Conservation (phyloP, 2,888 invertebrate species). For the Laspeyria flexula region DNA sequence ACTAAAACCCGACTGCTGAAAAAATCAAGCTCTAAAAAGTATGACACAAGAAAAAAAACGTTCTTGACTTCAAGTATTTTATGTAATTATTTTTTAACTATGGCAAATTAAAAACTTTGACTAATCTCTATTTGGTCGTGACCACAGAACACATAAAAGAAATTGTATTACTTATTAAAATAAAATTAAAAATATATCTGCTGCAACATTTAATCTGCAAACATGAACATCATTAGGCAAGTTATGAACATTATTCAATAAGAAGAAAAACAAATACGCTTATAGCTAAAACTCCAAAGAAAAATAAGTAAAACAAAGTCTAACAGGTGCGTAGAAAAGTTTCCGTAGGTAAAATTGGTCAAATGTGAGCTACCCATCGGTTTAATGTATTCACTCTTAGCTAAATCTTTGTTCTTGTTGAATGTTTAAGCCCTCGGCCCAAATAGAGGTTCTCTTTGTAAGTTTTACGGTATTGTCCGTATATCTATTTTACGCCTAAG, state of each 20-base stretch:
- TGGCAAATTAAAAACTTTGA: too few species aligned
- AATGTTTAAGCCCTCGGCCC: not conserved
- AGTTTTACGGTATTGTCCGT: not conserved
- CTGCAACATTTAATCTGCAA: too few species aligned
- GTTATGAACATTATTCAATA: not conserved
- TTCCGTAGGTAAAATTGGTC: slow-evolving; percentile 15
- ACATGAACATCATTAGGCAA: too few species aligned
- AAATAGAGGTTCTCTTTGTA: not conserved
- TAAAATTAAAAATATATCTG: too few species aligned
- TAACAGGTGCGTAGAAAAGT: slow-evolving; percentile 14
- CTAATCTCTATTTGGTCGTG: too few species aligned
- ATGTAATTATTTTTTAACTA: too few species aligned
- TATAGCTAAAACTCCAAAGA: not conserved
- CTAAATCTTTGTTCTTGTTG: slow-evolving; percentile 1
- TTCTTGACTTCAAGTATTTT: too few species aligned
- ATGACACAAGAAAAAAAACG: too few species aligned
- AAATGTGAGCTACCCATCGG: slow-evolving; percentile 13
- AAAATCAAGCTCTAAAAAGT: too few species aligned
- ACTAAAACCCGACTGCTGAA: too few species aligned
- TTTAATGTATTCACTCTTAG: slow-evolving; percentile 15
- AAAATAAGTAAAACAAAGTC: not conserved
- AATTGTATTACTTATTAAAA: too few species aligned
- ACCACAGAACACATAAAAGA: too few species aligned
- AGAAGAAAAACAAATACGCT: not conserved
- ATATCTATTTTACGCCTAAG: not conserved